These are phyloP conservation scores for Atrichornis clamosus DNA, from an alignment of 2,113 vertebrate genomes.

Conservation along the genomic window DNA sequence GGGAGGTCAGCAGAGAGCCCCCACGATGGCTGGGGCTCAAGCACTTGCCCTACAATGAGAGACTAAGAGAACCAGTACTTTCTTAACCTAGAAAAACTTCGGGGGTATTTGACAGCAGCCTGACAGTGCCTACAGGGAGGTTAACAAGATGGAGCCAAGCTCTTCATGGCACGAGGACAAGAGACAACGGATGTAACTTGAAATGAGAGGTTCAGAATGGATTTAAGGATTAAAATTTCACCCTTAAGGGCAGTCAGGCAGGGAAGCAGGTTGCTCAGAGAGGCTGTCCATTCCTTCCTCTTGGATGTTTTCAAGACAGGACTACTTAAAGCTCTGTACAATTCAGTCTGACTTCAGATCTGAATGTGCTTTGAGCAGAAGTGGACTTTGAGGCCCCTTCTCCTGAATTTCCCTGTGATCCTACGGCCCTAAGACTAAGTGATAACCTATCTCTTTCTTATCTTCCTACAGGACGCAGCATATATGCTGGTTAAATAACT, in stretches of 20 bases:
- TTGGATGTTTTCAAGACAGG: neutral
- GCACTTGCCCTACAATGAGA: neutral
- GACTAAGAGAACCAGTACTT: neutral
- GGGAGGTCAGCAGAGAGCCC: neutral
- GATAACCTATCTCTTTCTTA: neutral
- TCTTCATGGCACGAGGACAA: neutral
- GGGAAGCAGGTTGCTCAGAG: neutral
- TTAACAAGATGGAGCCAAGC: neutral
- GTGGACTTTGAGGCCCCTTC: neutral
- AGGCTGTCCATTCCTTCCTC: neutral
- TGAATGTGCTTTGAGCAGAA: neutral
- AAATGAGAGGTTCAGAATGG: neutral
- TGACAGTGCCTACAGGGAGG: neutral
- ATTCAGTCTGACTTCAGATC: neutral
- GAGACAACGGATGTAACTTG: neutral
- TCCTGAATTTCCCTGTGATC: neutral
- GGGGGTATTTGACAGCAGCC: neutral
- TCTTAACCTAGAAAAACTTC: neutral
- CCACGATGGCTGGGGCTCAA: fast-evolving
- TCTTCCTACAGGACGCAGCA: neutral
- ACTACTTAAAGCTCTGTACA: neutral
- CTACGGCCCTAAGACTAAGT: neutral
- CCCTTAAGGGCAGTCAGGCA: neutral
- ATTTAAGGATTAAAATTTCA: neutral
- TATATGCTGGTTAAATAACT: neutral